Conservation (phyloP, 2,797 vertebrate genomes). For the Girardinus metallicus region DNA sequence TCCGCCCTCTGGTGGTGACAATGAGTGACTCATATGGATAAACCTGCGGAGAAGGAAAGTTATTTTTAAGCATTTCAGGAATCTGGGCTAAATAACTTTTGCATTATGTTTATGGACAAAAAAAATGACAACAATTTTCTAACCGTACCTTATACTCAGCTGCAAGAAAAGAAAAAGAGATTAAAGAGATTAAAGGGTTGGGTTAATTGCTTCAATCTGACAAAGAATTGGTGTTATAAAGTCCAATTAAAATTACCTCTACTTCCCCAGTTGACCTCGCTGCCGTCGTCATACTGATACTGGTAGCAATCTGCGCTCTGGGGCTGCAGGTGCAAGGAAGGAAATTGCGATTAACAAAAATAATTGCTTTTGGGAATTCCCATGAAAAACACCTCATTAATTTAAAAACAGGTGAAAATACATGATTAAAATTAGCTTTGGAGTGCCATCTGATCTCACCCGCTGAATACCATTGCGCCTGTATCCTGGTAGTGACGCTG, state of each 20-base stretch:
- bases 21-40: conserved; percentile 95
- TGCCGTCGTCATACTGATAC: conserved; percentile 90
- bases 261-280: conserved; percentile 93
- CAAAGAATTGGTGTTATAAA: conserved; percentile 17
- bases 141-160: conserved; percentile 94
- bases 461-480: conserved; percentile 91
- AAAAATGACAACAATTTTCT: background rate
- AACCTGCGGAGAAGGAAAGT: conserved; percentile 76
- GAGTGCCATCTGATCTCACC: conserved; percentile 77
- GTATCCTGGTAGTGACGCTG: conserved; percentile 92
- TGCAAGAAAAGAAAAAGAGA: conserved; percentile 51
- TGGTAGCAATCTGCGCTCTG: conserved; percentile 92
- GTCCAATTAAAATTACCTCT: conserved; percentile 81
- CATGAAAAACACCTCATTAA: conserved; percentile 16
- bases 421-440: background rate
- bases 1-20: conserved; percentile 95
- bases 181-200: conserved; percentile 22
- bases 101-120: background rate
- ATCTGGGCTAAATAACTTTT: background rate
- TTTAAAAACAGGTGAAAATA: background rate
- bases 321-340: conserved; percentile 76
- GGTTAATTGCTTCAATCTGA: conserved; percentile 33
- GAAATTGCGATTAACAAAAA: conserved; percentile 12
- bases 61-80: conserved; percentile 2
- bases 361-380: conserved; percentile 5